A percentile compares a stretch with the other conserved stretches of the same genome.
These are phyloP conservation scores for Ahaetulla prasina DNA, from an alignment of 2,113 vertebrate genomes.

Conservation along the genomic window DNA sequence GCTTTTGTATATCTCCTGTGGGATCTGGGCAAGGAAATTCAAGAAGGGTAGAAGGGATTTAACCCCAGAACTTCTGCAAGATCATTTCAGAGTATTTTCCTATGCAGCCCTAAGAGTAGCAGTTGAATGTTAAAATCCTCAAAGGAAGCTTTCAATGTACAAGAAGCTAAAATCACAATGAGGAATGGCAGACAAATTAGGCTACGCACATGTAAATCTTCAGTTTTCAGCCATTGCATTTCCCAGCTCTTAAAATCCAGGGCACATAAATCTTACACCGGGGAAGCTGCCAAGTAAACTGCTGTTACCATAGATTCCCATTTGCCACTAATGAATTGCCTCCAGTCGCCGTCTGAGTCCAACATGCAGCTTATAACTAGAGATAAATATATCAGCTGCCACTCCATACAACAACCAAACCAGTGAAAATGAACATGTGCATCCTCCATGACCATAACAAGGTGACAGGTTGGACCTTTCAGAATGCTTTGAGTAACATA, in stretches of 20 bases:
- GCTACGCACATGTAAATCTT: neutral
- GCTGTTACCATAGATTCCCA: slow-evolving; percentile 12
- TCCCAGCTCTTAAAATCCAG: neutral
- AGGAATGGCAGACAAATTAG: neutral
- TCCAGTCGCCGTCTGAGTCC: neutral
- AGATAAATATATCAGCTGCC: slow-evolving; percentile 7
- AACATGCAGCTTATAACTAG: neutral
- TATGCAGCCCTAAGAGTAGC: neutral
- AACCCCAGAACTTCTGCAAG: neutral
- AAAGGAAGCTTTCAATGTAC: neutral
- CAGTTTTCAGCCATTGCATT: neutral
- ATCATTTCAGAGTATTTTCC: neutral
- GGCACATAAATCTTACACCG: neutral
- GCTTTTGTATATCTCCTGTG: neutral
- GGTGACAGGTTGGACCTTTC: neutral
- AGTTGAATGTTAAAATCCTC: neutral
- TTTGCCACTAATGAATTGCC: slow-evolving; percentile 16
- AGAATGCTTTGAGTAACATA: neutral
- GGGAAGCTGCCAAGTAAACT: neutral
- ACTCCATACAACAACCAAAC: neutral
- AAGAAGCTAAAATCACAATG: neutral
- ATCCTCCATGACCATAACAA: neutral
- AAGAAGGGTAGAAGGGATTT: neutral
- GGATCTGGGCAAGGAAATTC: neutral
- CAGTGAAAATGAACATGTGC: neutral